Evolutionary conservation across 92 coral and sea anemone genomes (phyloP), one percentile per base, ranked within the genome.

Genomic region (Zoanthus sansibaricus): DNA sequence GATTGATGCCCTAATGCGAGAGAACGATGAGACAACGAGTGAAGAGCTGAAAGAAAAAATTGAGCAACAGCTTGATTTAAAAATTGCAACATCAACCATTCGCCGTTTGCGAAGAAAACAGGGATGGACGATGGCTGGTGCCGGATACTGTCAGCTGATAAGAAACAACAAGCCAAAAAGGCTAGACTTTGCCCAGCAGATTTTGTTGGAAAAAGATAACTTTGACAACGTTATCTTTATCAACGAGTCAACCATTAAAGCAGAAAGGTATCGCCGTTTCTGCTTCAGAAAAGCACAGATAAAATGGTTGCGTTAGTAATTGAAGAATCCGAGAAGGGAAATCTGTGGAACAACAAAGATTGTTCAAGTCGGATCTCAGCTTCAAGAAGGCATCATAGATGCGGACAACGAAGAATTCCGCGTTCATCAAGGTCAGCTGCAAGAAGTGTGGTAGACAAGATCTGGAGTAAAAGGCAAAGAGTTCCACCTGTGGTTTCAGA

Each of bases 81-180:
- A n/a, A 5, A 25, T 25, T 18, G 33, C 31, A 18, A 17, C 71
- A 25, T 66, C 71, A 18, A 16, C 71, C 71, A 25, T 66, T 66
- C 33, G 42, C 71, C 71, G 31, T 18, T 18, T n/a, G 10, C 71
- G 62, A 12, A 7, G 14, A 56, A 66, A 66, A 17, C 71, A 18
- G 71, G 71, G 71, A 66, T 66, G 71, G 71, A 66, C 71, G 33
- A 66, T 66, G 71, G 71, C 71, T 25, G 71, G 62, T 56, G 62
- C 62, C 62, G 62, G 62, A 5, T 56, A 56, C 16, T 56, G 62
- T 56, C 62, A 56, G 62, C 16, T 56, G 62, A 56, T 56, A 56
- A 15, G 62, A 1, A 56, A 56, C 17, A 56, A 56, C 16, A 56
- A 56, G 62, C 62, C 62, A 1, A 56, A 56, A 56, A 56, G 62